These are phyloP conservation scores for Empis livida DNA, from an alignment of 2,888 invertebrate genomes.

Conservation along the genomic window DNA sequence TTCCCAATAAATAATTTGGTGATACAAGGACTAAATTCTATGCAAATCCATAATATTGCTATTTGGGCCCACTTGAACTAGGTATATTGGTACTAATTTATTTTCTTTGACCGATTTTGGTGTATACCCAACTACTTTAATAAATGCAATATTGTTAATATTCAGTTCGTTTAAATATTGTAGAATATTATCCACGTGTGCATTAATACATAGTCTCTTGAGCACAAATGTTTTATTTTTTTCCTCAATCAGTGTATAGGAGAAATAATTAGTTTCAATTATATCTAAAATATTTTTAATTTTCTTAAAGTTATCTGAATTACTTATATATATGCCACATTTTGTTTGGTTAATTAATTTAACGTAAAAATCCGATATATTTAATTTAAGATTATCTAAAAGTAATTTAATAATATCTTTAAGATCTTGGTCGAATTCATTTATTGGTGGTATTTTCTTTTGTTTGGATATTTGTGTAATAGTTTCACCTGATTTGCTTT, in stretches of 20 bases:
- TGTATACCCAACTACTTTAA: background rate
- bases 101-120: background rate
- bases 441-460: too few species aligned
- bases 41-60: background rate
- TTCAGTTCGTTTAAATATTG: background rate
- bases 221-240: background rate
- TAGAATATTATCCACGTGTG: too few species aligned
- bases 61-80: background rate
- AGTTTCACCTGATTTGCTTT: too few species aligned
- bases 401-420: too few species aligned
- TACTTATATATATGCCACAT: too few species aligned
- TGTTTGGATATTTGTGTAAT: too few species aligned
- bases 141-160: background rate
- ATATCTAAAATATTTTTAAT: slow-evolving; percentile 3
- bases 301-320: too few species aligned
- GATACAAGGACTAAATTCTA: background rate
- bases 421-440: too few species aligned
- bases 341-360: too few species aligned
- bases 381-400: too few species aligned
- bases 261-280: slow-evolving; percentile 1
- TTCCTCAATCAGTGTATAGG: too few species aligned
- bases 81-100: background rate
- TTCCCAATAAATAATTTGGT: background rate
- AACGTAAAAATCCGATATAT: too few species aligned
- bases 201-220: background rate